Evolutionary conservation across 2,113 vertebrate genomes (phyloP).

Genomic region (Pteronura brasiliensis): DNA sequence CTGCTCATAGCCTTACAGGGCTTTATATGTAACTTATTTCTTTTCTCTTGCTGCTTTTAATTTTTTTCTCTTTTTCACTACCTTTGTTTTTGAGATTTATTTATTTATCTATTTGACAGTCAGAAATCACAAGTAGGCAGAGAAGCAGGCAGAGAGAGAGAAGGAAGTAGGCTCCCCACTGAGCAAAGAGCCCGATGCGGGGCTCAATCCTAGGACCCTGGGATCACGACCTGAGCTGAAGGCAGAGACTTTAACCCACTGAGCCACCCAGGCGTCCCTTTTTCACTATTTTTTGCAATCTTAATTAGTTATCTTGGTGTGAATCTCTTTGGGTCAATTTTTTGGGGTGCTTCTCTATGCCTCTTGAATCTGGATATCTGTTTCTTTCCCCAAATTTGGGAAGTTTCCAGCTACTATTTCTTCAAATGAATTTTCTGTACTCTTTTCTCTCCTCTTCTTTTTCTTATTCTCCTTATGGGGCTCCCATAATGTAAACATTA

Average conservation of each 20-base stretch:
- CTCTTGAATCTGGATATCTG: not conserved
- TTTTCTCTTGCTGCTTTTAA: not conserved
- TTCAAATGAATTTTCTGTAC: not conserved
- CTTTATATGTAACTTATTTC: not conserved
- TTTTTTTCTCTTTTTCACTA: no score
- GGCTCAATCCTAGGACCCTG: no score
- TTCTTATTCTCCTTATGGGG: not conserved
- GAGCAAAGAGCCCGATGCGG: no score
- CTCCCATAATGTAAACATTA: not conserved
- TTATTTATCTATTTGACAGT: no score
- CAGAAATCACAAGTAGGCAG: no score
- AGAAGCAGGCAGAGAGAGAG: no score
- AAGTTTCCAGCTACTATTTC: not conserved
- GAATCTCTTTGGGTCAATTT: not conserved
- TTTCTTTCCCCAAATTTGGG: not conserved
- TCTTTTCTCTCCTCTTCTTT: not conserved
- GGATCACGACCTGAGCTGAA: no score
- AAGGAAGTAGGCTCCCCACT: no score
- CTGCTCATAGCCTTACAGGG: not conserved
- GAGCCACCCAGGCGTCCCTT: not conserved
- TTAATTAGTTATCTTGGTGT: not conserved
- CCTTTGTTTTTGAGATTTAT: no score
- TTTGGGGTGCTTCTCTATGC: not conserved
- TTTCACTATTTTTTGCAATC: not conserved
- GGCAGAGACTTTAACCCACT: no score